Evolutionary conservation across 2,888 invertebrate species (phyloP).

Genomic region (Eilema sororculum): DNA sequence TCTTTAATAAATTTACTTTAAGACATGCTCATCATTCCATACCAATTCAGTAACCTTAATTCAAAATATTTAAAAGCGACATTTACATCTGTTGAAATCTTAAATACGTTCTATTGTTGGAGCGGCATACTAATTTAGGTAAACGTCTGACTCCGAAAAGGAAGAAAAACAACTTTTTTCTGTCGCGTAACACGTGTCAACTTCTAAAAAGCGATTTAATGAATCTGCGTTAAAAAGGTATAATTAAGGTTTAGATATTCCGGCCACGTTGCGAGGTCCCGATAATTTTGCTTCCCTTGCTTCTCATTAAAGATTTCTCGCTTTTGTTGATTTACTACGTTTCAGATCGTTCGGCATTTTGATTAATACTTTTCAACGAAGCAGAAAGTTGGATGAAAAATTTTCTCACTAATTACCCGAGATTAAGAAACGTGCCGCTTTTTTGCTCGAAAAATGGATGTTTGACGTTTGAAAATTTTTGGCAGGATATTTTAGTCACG

Average conservation of each 20-base stretch:
- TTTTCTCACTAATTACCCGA: constrained; percentile 55
- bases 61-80: constrained; percentile 6
- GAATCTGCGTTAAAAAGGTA: constrained; percentile 58
- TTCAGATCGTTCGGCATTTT: constrained; percentile 60
- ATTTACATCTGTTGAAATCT: constrained; percentile 24
- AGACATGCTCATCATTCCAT: constrained; percentile 1
- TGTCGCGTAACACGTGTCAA: constrained; percentile 58
- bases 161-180: constrained; percentile 28
- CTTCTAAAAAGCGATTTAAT: constrained; percentile 62
- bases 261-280: constrained; percentile 42
- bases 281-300: constrained; percentile 63
- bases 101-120: constrained; percentile 25
- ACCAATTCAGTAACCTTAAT: background rate
- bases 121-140: constrained; percentile 22
- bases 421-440: constrained; percentile 55
- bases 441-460: constrained; percentile 45
- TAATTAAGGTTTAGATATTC: constrained; percentile 67
- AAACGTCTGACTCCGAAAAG: constrained; percentile 26
- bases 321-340: constrained; percentile 58
- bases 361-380: constrained; percentile 62
- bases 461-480: constrained; percentile 44
- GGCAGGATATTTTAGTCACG: constrained; percentile 28
- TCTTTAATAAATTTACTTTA: background rate
- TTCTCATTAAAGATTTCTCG: constrained; percentile 66
- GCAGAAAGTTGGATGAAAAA: constrained; percentile 52